Evolutionary conservation across 2,888 invertebrate genomes (phyloP), one percentile per base, ranked within the genome.

Genomic region (Eupithecia exiguata): DNA sequence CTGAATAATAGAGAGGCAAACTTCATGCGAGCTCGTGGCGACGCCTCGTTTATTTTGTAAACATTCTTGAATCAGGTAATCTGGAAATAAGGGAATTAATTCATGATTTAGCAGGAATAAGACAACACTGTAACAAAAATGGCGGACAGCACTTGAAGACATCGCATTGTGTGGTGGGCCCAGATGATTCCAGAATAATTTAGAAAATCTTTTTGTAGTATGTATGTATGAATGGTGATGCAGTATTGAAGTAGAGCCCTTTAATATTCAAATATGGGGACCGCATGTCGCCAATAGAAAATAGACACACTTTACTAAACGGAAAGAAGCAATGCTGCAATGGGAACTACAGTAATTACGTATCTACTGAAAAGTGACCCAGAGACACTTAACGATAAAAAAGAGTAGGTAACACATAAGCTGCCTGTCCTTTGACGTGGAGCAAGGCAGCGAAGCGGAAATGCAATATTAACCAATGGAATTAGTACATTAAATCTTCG

Each of bases 1-100:
- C 67, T 75, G 75, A 75, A 75, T 75, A 70, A 75, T 70, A 63
- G 21, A 72, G 46, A 14, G 69, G 38, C 66, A 35, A 69, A 69
- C 69, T 66, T 67, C 36, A 49, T 65, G 38, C 14, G 46, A 70
- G 43, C 68, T 40, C 53, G 65, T 14, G 67, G 46, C 25, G 71
- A n/a, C 21, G 63, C 61, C 14, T 58, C 69, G 62, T 70, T 69
- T 70, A 70, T 74, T 61, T 49, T 49, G 40, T 53, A 49, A 30
- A 21, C 40, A 58, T 69, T 62, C 66, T 69, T 69, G 49, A 62
- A 71, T 69, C 35, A 63, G 61, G 62, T 62, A 18, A 62, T 30
- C 18, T 21, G 62, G 62, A 61, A 61, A 30, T 62, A 62, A 58
- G 5, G 12, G 14, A 58, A 25, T 58, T 25, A 12, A 14, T 58